A percentile compares a stretch with the other conserved stretches of the same genome.
Conservation (phyloP, 2,888 invertebrate species). For the Ornithoptera alexandrae region DNA sequence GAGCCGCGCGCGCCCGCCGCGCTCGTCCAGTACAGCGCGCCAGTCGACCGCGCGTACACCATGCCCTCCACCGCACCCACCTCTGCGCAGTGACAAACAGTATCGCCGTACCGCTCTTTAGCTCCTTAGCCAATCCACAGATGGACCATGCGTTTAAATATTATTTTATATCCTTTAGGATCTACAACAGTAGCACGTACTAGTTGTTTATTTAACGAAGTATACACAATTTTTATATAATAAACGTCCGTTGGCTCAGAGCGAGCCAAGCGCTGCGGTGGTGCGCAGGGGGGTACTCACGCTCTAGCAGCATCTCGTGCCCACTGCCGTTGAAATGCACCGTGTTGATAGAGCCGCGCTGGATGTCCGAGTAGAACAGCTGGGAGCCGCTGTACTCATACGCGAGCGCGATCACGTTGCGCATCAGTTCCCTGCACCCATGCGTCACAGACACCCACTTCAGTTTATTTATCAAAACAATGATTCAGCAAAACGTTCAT, state of each 20-base stretch:
- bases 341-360: slow-evolving; percentile 89
- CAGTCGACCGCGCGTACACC: slow-evolving; percentile 85
- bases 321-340: slow-evolving; percentile 89
- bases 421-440: slow-evolving; percentile 81
- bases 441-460: no score
- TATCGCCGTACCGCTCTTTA: neutral
- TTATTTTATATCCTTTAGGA: no score
- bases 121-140: no score
- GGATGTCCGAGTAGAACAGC: slow-evolving; percentile 94
- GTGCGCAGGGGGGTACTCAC: slow-evolving; percentile 61
- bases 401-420: slow-evolving; percentile 92
- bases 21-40: slow-evolving; percentile 92
- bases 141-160: no score
- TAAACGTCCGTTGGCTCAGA: no score
- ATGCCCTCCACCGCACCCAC: slow-evolving; percentile 94
- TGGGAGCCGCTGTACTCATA: slow-evolving; percentile 85
- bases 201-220: no score
- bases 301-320: slow-evolving; percentile 84
- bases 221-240: no score
- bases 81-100: slow-evolving; percentile 59
- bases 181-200: no score
- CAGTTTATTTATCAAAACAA: no score
- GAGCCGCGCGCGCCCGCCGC: slow-evolving; percentile 75
- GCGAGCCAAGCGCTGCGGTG: neutral
- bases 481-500: no score